Evolutionary conservation across 2,113 vertebrate species (phyloP), one percentile per base, ranked within the genome.

Genomic region (Rhombomys opimus): DNA sequence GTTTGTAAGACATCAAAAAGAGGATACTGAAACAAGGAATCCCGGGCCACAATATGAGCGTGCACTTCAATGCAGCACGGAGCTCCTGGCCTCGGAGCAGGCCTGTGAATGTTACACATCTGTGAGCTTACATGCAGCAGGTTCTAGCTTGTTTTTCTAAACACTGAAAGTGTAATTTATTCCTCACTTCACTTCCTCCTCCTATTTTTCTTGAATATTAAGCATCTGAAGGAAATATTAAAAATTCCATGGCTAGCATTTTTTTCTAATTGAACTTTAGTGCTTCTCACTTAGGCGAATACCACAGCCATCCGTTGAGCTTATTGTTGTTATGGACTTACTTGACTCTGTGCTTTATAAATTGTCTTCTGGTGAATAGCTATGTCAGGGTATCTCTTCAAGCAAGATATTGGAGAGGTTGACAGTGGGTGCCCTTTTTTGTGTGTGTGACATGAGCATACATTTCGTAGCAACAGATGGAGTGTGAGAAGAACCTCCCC

Each of bases 231-330:
- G 3, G 77, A 89, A 73, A 72, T 89, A 68, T 50, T 25, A 41
- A 85, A 80, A 93, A 77, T 80, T 73, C 54, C 41, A 63, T 27
- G 17, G 20, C 22, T 95, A 91, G 50, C 59, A 73, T 91, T 96
- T 95, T 91, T 95, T 7, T 1, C 25, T 38, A 94, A 82, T 72
- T 12, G 30, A 65, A 68, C 4, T 3, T 67, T 65, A 17, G 11
- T 57, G 18, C 15, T 87, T 93, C 84, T 57, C 8, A 61, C 20
- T 14, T 46, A 75, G 35, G 22, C 72, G 11, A 18, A 15, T 0
- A 7, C 14, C 8, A 6, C 3, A 32, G 22, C 3, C 17, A 30
- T 38, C n/a, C 54, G 68, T 5, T 23, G 41, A 63, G 14, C 73
- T 88, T 7, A 17, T 75, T 35, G 4, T 50, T 67, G 18, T 81